A percentile compares a stretch with the other conserved stretches of the same genome.
Conservation (phyloP, 2,888 invertebrate genomes). For the Hemithea aestivaria region DNA sequence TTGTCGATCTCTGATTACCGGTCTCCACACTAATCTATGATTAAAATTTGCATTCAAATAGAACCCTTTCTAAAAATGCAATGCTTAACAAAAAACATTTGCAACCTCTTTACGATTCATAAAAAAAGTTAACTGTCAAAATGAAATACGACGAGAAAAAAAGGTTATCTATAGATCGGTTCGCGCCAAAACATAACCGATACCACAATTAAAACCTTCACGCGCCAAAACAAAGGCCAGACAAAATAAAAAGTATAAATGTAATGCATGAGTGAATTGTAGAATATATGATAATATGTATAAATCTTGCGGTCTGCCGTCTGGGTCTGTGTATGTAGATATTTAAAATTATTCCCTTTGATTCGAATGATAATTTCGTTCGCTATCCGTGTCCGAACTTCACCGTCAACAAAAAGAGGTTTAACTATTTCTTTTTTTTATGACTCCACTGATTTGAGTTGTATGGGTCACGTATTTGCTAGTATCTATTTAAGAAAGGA, state of each 20-base stretch:
- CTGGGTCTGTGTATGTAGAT: constrained; percentile 69
- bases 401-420: constrained; percentile 54
- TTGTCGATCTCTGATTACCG: constrained; percentile 15
- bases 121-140: too few species aligned
- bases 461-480: too few species aligned
- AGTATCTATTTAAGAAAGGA: too few species aligned
- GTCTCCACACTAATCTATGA: constrained; percentile 4
- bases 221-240: constrained; percentile 62
- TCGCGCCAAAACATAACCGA: constrained; percentile 20
- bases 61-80: constrained; percentile 11
- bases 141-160: too few species aligned
- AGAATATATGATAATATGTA: constrained; percentile 46
- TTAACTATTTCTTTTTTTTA: not conserved
- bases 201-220: constrained; percentile 47
- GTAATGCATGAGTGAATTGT: constrained; percentile 66
- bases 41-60: constrained; percentile 15
- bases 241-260: constrained; percentile 61
- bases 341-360: constrained; percentile 79
- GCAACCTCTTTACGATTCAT: too few species aligned
- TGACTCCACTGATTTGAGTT: constrained; percentile 3
- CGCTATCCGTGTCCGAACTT: constrained; percentile 38
- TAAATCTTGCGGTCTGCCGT: constrained; percentile 70
- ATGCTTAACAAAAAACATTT: not conserved
- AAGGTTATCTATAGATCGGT: constrained; percentile 13
- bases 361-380: constrained; percentile 76